Percentiles rank a stretch among this genome's conserved stretches.
These are phyloP conservation scores for Caenorhabditis brenneri DNA, from an alignment of 1,140 invertebrate genomes.

Conservation along the genomic window DNA sequence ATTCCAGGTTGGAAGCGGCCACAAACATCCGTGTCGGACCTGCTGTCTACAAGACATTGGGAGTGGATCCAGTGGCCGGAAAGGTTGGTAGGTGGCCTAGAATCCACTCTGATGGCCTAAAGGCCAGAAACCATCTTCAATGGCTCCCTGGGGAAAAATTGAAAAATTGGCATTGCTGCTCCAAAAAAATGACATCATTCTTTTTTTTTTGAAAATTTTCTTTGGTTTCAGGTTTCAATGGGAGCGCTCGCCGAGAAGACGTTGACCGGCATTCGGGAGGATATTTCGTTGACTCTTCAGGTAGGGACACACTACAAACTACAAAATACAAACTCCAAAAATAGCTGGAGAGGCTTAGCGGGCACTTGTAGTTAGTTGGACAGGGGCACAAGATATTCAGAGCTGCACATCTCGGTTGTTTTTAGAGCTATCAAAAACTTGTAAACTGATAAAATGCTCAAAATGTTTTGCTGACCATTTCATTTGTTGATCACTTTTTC, in stretches of 20 bases:
- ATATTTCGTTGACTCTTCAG: constrained; percentile 53
- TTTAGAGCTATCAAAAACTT: too few relatives aligned
- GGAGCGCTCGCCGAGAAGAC: constrained; percentile 53
- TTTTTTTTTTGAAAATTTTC: neutral
- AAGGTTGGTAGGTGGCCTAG: constrained; percentile 49
- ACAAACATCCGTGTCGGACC: constrained; percentile 54
- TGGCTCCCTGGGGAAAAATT: too few relatives aligned
- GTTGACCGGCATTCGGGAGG: constrained; percentile 47
- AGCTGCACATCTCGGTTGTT: too few relatives aligned
- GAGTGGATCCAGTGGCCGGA: constrained; percentile 40
- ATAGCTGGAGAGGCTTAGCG: too few relatives aligned
- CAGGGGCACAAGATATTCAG: too few relatives aligned
- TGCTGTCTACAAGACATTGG: constrained; percentile 50
- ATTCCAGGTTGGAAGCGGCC: constrained; percentile 61
- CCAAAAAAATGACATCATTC: neutral
- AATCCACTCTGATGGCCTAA: too few relatives aligned
- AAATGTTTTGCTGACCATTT: too few relatives aligned
- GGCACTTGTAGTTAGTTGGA: too few relatives aligned
- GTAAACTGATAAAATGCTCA: too few relatives aligned
- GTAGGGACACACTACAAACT: neutral
- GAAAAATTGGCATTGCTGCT: neutral
- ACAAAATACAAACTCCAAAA: too few relatives aligned
- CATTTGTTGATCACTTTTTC: too few relatives aligned
- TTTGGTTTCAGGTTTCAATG: constrained; percentile 54
- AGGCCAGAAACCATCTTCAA: neutral